Percentiles rank a stretch among this genome's conserved stretches.
These are phyloP conservation scores for Blera fallax DNA, from an alignment of 2,888 invertebrate genomes.

Conservation along the genomic window DNA sequence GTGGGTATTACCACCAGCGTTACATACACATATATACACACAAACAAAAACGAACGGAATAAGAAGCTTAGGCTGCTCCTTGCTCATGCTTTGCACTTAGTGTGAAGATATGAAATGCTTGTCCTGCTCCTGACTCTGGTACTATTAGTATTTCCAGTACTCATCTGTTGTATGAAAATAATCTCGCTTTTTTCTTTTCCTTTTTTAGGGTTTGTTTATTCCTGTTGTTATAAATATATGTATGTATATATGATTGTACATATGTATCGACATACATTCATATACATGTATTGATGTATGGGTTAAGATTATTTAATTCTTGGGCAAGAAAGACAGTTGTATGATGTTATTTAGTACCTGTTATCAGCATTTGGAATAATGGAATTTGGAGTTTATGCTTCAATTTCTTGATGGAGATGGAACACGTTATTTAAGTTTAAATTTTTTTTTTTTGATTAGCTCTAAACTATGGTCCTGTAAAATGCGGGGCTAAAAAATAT, in stretches of 20 bases:
- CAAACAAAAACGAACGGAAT: background rate
- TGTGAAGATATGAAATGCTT: conserved; percentile 64
- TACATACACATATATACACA: background rate
- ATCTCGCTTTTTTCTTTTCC: conserved; percentile 3
- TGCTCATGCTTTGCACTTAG: conserved; percentile 47
- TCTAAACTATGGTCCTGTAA: background rate
- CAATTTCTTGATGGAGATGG: too few relatives aligned
- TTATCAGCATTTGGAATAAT: background rate
- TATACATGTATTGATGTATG: background rate
- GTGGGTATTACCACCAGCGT: conserved; percentile 16
- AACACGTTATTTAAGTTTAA: background rate
- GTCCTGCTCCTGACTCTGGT: conserved; percentile 55
- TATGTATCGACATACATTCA: background rate
- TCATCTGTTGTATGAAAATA: conserved; percentile 36
- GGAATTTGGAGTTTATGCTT: background rate
- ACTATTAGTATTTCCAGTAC: conserved; percentile 46
- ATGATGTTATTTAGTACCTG: background rate
- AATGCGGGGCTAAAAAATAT: too few relatives aligned
- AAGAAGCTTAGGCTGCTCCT: background rate
- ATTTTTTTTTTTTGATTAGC: background rate
- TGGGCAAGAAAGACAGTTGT: background rate
- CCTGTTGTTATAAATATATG: background rate
- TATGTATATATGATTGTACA: background rate
- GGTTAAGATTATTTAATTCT: background rate
- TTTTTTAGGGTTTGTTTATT: background rate